These are phyloP conservation scores for Nematopogon swammerdamellus DNA, from an alignment of 2,888 invertebrate genomes.

Conservation along the genomic window DNA sequence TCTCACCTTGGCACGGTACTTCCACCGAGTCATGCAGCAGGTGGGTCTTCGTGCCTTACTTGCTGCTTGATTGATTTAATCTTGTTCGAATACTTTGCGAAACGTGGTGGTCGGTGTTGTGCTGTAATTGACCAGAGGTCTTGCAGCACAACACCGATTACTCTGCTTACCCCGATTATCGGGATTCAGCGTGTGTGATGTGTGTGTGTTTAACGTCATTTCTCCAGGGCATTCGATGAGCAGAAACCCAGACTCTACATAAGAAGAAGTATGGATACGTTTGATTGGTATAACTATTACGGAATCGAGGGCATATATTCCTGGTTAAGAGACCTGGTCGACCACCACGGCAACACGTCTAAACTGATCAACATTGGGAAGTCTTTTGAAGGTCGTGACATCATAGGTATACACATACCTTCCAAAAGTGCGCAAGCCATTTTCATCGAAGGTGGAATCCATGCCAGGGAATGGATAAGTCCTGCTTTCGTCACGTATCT, in stretches of 20 bases:
- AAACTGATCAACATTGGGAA: constrained; percentile 29
- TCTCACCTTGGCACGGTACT: too few relatives aligned
- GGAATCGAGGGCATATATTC: constrained; percentile 54
- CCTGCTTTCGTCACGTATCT: constrained; percentile 52
- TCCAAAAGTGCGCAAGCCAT: constrained; percentile 13
- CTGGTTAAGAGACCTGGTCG: constrained; percentile 51
- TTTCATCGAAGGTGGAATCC: constrained; percentile 34
- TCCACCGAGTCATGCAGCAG: too few relatives aligned
- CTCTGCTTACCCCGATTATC: too few relatives aligned
- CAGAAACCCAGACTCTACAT: constrained; percentile 31
- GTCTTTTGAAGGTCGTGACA: constrained; percentile 32
- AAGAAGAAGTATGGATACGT: constrained; percentile 28
- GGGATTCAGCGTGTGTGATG: too few relatives aligned
- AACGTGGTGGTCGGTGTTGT: too few relatives aligned
- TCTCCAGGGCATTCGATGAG: constrained; percentile 27
- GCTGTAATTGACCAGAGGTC: too few relatives aligned
- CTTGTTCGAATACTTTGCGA: too few relatives aligned
- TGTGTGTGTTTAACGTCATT: too few relatives aligned
- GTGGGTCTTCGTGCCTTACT: too few relatives aligned
- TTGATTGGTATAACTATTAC: constrained; percentile 56
- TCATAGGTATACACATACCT: constrained; percentile 23
- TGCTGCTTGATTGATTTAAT: too few relatives aligned
- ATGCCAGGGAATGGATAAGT: constrained; percentile 65
- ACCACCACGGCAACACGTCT: constrained; percentile 34
- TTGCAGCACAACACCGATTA: too few relatives aligned